Base-by-base conservation (phyloP, 2,888 invertebrate genomes). In the Ligdia adustata region DNA sequence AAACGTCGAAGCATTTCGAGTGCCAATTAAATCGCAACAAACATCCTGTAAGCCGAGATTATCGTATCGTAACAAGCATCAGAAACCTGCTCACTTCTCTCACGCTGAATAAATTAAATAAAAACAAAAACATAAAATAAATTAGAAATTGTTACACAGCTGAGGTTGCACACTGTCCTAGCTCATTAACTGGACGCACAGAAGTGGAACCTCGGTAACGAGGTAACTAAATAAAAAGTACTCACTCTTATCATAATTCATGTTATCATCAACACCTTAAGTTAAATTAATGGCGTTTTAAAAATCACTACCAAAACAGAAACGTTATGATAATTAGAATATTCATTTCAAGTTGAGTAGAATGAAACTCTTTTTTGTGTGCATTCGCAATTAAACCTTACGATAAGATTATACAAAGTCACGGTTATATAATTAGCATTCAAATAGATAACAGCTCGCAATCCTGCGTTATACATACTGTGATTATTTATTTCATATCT, bases 41-140 rank as follows among this genome's bases (percentile, higher is more conserved):
- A 89, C 89, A 89, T 79, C 82, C 87, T 89, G 87, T 89, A 88
- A 81, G 81, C 73, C 75, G 69, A 87, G 82, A 88, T 89, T 85
- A 88, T 87, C 83, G 83, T 85, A 88, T 88, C 87, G 80, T 70
- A 74, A 88, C 88, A 86, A 77, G 77, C 77, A 88, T 88, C 88
- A 72, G 76, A 72, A 74, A 79, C 83, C 75, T 79, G 79, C 81
- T 72, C 79, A 82, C 83, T 85, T 76, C 82, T 79, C 81, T 84
- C 83, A 75, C 82, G 73, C 78, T 73, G 87, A 84, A 87, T 88
- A 85, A 88, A 87, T 88, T 86, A 86, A 85, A 85, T 82, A 82
- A 87, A 85, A 84, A 84, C 68, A 68, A 75, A n/a, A 77, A 78
- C 79, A 81, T 82, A 79, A 85, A 86, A 86, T 84, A 83, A 83